phyloP scores from a whole-genome alignment of 2,888 invertebrate genomes.

The Morinoia aosen region DNA sequence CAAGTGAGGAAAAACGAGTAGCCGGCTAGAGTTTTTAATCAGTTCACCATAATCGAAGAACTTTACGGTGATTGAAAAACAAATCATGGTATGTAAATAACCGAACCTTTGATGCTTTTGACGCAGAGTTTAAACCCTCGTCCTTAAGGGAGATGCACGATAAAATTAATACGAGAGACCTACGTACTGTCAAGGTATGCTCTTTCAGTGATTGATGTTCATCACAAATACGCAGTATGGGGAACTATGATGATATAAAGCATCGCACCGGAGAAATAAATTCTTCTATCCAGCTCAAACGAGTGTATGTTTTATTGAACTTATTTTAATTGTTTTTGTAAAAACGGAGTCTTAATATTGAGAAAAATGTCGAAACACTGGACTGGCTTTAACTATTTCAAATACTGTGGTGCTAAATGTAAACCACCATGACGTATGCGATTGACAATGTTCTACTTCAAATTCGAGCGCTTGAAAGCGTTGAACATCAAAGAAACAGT shows the following conservation, averaged over 20 bases:
- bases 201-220: neutral
- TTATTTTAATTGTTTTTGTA: neutral
- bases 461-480: too few relatives aligned
- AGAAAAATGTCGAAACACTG: too few relatives aligned
- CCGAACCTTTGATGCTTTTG: neutral
- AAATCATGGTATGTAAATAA: neutral
- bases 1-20: neutral
- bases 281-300: neutral
- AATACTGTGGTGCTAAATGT: too few relatives aligned
- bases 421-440: too few relatives aligned
- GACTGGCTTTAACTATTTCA: too few relatives aligned
- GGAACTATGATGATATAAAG: neutral
- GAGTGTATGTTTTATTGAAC: neutral
- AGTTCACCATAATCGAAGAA: neutral
- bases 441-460: too few relatives aligned
- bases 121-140: neutral
- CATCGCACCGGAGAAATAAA: neutral
- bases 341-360: too few relatives aligned
- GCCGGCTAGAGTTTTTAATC: neutral
- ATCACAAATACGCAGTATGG: neutral
- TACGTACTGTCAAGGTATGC: neutral
- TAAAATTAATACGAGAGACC: neutral
- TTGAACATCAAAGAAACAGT: too few relatives aligned
- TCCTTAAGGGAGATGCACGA: neutral
- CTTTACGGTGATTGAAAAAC: neutral